A percentile compares a stretch with the other conserved stretches of the same genome.
Conservation (phyloP, 2,888 invertebrate genomes). For the Phalera bucephala region DNA sequence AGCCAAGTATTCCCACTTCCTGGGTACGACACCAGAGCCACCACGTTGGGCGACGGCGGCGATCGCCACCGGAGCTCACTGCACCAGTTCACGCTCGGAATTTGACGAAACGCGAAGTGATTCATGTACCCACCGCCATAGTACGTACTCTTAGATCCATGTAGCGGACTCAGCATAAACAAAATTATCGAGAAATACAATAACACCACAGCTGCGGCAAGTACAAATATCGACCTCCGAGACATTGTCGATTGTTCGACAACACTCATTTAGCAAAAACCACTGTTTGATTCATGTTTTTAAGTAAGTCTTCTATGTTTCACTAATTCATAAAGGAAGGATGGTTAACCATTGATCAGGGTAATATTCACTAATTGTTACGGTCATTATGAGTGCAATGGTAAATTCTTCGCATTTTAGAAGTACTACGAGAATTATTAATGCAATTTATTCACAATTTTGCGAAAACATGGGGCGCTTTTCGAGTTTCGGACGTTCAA, state of each 20-base stretch:
- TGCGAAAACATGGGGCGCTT: no score
- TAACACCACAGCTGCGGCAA: slow-evolving; percentile 58
- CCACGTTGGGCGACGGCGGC: slow-evolving; percentile 72
- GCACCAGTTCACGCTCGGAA: slow-evolving; percentile 77
- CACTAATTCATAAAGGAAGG: no score
- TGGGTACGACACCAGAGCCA: slow-evolving; percentile 90
- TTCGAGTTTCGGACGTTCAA: no score
- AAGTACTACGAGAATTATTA: no score
- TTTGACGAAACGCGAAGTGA: slow-evolving; percentile 52
- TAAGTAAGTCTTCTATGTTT: no score
- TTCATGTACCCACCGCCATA: slow-evolving; percentile 53
- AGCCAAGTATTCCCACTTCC: slow-evolving; percentile 95
- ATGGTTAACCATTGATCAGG: no score
- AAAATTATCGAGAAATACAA: slow-evolving; percentile 70
- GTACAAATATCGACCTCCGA: slow-evolving; percentile 60
- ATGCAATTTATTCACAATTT: no score
- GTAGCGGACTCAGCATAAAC: slow-evolving; percentile 66
- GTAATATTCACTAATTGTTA: no score
- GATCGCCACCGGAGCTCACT: slow-evolving; percentile 70
- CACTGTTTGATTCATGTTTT: slow-evolving; percentile 29
- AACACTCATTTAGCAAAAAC: slow-evolving; percentile 10
- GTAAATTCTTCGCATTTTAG: no score
- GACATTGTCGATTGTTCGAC: slow-evolving; percentile 45
- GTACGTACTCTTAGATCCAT: slow-evolving; percentile 46
- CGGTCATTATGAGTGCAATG: no score